These are phyloP conservation scores for Corticium candelabrum DNA, from an alignment of 37 sponge, comb jelly and placozoan species.

Conservation along the genomic window DNA sequence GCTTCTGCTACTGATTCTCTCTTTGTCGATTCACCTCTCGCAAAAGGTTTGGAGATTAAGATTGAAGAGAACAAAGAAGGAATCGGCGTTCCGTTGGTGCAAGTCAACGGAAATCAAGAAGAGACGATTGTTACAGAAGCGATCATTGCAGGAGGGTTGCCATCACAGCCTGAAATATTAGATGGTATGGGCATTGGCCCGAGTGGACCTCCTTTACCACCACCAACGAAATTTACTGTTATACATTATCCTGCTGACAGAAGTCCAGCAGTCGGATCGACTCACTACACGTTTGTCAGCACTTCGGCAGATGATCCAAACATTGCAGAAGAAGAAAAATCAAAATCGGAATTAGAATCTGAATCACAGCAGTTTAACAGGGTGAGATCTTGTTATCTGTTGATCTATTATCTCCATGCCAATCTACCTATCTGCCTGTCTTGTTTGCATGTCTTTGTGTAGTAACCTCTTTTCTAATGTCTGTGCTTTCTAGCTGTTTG, in stretches of 20 bases:
- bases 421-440: no score
- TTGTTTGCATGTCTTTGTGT: no score
- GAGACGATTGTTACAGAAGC: slow-evolving; percentile 14
- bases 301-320: slow-evolving; percentile 66
- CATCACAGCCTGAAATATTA: slow-evolving; percentile 45
- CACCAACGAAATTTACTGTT: slow-evolving; percentile 62
- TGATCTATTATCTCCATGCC: no score
- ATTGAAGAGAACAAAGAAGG: slow-evolving; percentile 54
- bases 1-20: not conserved
- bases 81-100: slow-evolving; percentile 68
- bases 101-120: slow-evolving; percentile 16
- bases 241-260: slow-evolving; percentile 58
- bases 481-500: no score
- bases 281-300: slow-evolving; percentile 45
- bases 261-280: not conserved
- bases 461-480: no score
- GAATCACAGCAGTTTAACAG: not conserved
- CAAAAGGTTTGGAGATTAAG: not conserved
- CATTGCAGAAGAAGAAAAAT: not conserved
- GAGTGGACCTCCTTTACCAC: slow-evolving; percentile 67
- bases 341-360: not conserved
- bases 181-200: slow-evolving; percentile 76
- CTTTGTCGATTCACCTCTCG: not conserved
- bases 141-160: slow-evolving; percentile 37
- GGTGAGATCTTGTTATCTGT: no score